phyloP scores from a whole-genome alignment of 2,888 invertebrate species.

The Drosophila borealis region DNA sequence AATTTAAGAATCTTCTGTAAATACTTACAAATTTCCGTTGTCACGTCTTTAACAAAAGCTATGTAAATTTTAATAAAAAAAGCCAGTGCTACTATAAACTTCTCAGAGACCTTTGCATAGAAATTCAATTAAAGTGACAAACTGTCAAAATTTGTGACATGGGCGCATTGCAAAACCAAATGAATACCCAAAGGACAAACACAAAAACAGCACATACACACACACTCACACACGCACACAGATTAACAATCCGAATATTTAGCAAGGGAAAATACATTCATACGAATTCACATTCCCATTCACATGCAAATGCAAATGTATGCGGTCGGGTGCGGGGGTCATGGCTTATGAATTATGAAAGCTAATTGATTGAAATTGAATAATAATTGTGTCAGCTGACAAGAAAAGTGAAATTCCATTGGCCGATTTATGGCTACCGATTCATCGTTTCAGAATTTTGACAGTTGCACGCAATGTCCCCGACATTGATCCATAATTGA shows the following conservation, averaged over 20 bases:
- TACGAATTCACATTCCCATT: conserved; percentile 22
- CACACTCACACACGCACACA: neutral
- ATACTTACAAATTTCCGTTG: conserved; percentile 1
- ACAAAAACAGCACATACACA: conserved; percentile 14
- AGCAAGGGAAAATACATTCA: conserved; percentile 29
- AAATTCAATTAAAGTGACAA: conserved; percentile 79
- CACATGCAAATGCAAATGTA: conserved; percentile 34
- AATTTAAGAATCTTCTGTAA: neutral
- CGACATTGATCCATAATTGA: conserved; percentile 28
- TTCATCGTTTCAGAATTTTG: conserved; percentile 42
- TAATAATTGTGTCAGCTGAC: conserved; percentile 68
- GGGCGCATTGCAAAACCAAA: conserved; percentile 53
- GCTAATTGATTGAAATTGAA: conserved; percentile 79
- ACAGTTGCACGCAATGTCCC: conserved; percentile 48
- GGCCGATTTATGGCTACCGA: conserved; percentile 62
- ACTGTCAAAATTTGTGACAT: conserved; percentile 75
- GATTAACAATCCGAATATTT: conserved; percentile 9
- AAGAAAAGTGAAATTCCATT: conserved; percentile 72
- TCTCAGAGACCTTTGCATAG: conserved; percentile 41
- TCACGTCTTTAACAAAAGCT: conserved; percentile 24
- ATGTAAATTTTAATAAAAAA: conserved; percentile 10
- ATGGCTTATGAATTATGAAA: conserved; percentile 70
- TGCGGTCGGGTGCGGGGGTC: conserved; percentile 1
- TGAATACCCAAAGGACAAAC: conserved; percentile 58
- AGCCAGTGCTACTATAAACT: conserved; percentile 13